Conservation (phyloP, 2,888 invertebrate genomes). For the Platycheirus albimanus region DNA sequence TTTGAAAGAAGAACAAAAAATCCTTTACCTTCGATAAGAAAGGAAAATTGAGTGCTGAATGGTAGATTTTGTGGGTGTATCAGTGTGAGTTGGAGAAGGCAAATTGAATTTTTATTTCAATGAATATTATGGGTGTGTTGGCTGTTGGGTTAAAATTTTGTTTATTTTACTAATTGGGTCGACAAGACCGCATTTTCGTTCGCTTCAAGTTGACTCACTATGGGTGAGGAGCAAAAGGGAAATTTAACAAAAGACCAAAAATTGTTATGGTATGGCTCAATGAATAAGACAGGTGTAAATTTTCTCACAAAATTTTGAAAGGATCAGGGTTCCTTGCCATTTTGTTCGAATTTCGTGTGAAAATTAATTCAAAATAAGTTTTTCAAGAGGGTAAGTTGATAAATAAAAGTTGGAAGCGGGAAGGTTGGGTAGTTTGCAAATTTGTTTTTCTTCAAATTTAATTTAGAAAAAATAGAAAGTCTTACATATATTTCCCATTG, state of each 20-base stretch:
- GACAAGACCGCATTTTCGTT: constrained; percentile 16
- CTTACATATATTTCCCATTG: too few species aligned
- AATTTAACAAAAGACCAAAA: neutral
- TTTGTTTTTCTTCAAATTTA: too few species aligned
- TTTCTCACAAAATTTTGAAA: constrained; percentile 16
- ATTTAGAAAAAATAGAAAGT: too few species aligned
- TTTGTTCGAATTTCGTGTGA: too few species aligned
- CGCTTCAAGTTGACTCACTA: neutral
- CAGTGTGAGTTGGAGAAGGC: neutral
- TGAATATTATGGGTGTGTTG: constrained; percentile 2
- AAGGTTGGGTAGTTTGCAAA: too few species aligned
- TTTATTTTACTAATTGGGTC: constrained; percentile 35
- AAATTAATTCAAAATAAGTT: too few species aligned
- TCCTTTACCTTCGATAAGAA: neutral
- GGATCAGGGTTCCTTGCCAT: neutral
- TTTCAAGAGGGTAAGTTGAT: too few species aligned
- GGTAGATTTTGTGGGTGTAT: neutral
- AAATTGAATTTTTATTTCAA: constrained; percentile 38
- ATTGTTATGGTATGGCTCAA: neutral
- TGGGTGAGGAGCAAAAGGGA: neutral
- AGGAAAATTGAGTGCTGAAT: neutral
- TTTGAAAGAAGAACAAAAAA: neutral
- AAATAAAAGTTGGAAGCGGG: too few species aligned
- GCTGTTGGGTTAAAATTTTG: constrained; percentile 4
- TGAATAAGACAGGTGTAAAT: constrained; percentile 8